phyloP scores from a whole-genome alignment of 2,888 invertebrate genomes.

The Philopedon plagiatum region DNA sequence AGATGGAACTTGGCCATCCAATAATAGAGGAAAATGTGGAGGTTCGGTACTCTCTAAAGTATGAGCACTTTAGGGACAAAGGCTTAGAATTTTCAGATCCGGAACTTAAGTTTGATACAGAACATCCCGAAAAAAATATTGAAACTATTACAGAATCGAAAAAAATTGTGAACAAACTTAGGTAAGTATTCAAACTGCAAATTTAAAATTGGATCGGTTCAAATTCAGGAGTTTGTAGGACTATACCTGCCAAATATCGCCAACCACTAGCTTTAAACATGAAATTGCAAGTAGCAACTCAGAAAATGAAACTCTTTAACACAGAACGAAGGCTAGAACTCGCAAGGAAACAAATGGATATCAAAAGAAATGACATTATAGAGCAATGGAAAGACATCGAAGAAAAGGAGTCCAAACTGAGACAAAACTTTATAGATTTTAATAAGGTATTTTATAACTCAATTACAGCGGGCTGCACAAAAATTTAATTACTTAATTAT shows the following conservation, averaged over 20 bases:
- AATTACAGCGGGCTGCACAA: too few species aligned
- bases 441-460: conserved; percentile 49
- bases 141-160: neutral
- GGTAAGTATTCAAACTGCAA: neutral
- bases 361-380: conserved; percentile 35
- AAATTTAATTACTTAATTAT: too few species aligned
- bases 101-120: neutral
- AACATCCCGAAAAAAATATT: neutral
- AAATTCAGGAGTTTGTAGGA: too few species aligned
- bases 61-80: neutral
- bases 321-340: conserved; percentile 45
- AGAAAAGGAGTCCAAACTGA: conserved; percentile 48
- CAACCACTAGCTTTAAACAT: neutral
- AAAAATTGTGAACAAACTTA: neutral
- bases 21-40: neutral
- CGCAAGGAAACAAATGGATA: conserved; percentile 38
- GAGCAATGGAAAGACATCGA: conserved; percentile 53
- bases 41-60: neutral
- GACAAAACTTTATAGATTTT: conserved; percentile 51
- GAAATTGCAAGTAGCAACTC: conserved; percentile 31
- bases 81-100: neutral
- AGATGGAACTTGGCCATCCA: neutral
- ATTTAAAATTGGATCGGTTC: too few species aligned
- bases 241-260: neutral
- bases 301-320: conserved; percentile 46